phyloP scores from a whole-genome alignment of 37 sponge, comb jelly and placozoan species.

The Trichoplax adhaerens region DNA sequence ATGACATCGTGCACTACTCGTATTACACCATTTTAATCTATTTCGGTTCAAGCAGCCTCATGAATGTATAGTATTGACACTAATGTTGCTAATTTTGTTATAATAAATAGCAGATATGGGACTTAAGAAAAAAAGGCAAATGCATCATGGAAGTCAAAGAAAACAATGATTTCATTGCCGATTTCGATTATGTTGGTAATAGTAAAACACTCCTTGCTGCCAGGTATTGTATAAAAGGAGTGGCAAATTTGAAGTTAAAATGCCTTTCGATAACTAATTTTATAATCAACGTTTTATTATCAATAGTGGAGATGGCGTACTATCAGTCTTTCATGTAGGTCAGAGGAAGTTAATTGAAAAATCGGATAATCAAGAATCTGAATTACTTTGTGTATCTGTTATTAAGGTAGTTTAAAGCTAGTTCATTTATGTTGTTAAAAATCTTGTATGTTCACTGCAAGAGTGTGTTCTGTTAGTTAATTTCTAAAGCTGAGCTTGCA shows the following conservation, averaged over 20 bases:
- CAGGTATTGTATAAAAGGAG: background rate
- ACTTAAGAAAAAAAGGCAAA: constrained; percentile 24
- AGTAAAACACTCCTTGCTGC: constrained; percentile 42
- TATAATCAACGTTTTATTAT: background rate
- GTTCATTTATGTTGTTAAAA: background rate
- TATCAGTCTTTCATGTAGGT: constrained; percentile 44
- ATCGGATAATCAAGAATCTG: constrained; percentile 70
- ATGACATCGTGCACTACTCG: too few species aligned
- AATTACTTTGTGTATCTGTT: constrained; percentile 57
- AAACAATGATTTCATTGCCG: constrained; percentile 65
- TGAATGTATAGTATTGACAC: too few species aligned
- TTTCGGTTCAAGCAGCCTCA: too few species aligned
- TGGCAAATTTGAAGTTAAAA: background rate
- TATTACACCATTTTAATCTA: too few species aligned
- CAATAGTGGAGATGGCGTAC: constrained; percentile 63
- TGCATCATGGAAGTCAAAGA: constrained; percentile 19
- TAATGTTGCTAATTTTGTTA: background rate
- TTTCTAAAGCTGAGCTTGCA: too few species aligned
- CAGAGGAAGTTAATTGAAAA: constrained; percentile 34
- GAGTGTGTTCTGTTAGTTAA: too few species aligned
- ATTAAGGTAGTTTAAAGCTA: background rate
- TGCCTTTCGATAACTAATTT: background rate
- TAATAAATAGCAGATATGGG: constrained; percentile 49
- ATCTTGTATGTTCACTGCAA: too few species aligned
- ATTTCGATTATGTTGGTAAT: constrained; percentile 21